Base-by-base conservation (phyloP, 2,113 vertebrate genomes). In the Salvelinus sp. region DNA sequence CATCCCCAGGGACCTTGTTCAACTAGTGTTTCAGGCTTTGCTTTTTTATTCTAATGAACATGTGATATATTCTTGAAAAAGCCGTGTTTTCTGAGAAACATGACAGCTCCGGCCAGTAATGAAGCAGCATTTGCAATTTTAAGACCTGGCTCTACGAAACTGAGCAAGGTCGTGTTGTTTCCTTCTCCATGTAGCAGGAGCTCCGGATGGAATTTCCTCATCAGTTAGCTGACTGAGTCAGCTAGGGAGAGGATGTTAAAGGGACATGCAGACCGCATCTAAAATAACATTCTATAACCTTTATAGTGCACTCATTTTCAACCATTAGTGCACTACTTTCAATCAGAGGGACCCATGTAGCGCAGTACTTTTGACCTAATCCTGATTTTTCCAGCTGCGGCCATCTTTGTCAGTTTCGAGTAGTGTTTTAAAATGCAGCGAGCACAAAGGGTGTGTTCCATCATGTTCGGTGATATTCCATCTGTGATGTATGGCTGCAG, bases 71-170 rank as follows among this genome's bases (percentile, higher is more conserved):
- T 62, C 80, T 82, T 25, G 48, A 85, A 86, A 89, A 86, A 79
- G 73, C 79, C 78, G 70, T 85, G 74, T 82, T 81, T 88, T 91
- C 77, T 77, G 83, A 81, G 77, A 88, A 84, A 89, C 86, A 82
- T 86, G 81, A 83, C 72, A 65, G 76, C 79, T 58, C 70, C 60
- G n/a, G 76, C 18, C 2, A 74, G 82, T 88, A 90, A 92, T 86
- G 86, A 89, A 88, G 88, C 66, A 81, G 86, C 86, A 88, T 88
- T 86, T 87, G 81, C 85, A 87, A 90, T 90, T 90, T 20, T 30
- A 22, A 22, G 20, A 20, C 2, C n/a, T 60, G 58, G 20, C 48
- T 50, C 14, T 4, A 16, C 2, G 18, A n/a, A 60, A 60, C n/a
- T 6, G 6, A 60, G 18, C 6, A 20, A 1, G 58, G 18, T 44